phyloP scores from a whole-genome alignment of 2,113 vertebrate species.

The Menidia beryllina region DNA sequence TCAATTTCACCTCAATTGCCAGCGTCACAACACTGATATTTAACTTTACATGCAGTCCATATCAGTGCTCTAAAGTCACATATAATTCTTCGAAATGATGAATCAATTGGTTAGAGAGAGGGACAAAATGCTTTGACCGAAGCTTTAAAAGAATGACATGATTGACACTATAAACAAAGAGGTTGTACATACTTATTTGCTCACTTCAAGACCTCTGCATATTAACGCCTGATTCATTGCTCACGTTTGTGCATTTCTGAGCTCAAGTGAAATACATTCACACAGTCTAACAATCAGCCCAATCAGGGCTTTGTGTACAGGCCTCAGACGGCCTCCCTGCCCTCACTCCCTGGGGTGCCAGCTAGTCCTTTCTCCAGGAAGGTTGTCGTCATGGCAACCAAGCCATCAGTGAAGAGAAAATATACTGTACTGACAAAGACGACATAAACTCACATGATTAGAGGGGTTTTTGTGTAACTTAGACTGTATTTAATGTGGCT shows the following conservation, averaged over 20 bases:
- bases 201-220: too few relatives aligned
- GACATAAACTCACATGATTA: constrained; percentile 47
- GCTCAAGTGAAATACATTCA: not conserved
- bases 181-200: too few relatives aligned
- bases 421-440: constrained; percentile 54
- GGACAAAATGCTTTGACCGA: too few relatives aligned
- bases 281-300: not conserved
- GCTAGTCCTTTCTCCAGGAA: constrained; percentile 74
- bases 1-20: too few relatives aligned
- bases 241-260: not conserved
- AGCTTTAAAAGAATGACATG: too few relatives aligned
- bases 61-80: too few relatives aligned
- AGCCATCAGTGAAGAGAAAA: constrained; percentile 63
- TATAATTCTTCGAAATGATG: too few relatives aligned
- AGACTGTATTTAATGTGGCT: not conserved
- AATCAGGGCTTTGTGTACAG: constrained; percentile 29
- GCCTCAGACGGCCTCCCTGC: constrained; percentile 8
- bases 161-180: too few relatives aligned
- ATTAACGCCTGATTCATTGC: not conserved
- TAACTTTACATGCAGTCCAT: too few relatives aligned
- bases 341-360: constrained; percentile 69
- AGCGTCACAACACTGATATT: too few relatives aligned
- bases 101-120: too few relatives aligned
- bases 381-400: constrained; percentile 84
- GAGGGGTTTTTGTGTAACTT: not conserved